Conservation (phyloP, 1,140 invertebrate species). For the Frieseomelitta varia region DNA sequence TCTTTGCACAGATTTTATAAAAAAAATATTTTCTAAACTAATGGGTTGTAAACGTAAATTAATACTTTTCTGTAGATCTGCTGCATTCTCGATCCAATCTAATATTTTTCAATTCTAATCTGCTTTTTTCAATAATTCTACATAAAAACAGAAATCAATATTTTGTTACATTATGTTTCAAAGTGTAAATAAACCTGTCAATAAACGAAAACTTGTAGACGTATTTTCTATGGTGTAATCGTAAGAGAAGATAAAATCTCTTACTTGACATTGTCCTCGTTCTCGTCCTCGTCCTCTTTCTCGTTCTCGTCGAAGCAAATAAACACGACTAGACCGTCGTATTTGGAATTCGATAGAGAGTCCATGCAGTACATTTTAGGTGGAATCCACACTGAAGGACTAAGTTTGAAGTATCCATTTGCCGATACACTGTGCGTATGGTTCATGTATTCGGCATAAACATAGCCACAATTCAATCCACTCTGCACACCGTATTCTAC, state of each 20-base stretch:
- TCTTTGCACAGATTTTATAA: too few relatives aligned
- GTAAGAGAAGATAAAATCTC: not conserved
- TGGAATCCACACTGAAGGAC: not conserved
- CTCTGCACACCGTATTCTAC: conserved; percentile 67
- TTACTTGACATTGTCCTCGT: not conserved
- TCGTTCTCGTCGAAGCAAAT: conserved; percentile 49
- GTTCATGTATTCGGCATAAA: conserved; percentile 15
- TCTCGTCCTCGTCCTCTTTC: not conserved
- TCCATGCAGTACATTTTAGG: conserved; percentile 63
- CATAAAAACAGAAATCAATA: too few relatives aligned
- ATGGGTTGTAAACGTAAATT: too few relatives aligned
- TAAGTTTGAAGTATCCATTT: conserved; percentile 33
- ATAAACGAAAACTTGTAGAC: too few relatives aligned
- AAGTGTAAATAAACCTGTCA: too few relatives aligned
- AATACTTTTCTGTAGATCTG: too few relatives aligned
- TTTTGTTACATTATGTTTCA: too few relatives aligned
- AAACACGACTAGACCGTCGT: conserved; percentile 36
- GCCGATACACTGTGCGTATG: conserved; percentile 45
- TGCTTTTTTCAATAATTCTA: too few relatives aligned
- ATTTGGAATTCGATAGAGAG: conserved; percentile 10
- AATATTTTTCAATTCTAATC: too few relatives aligned
- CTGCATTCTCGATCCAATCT: too few relatives aligned
- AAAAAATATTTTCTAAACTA: too few relatives aligned
- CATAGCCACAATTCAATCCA: conserved; percentile 54
- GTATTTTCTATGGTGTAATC: not conserved